These are phyloP conservation scores for Reticulitermes speratus DNA, from an alignment of 1,140 invertebrate species.

Conservation along the genomic window DNA sequence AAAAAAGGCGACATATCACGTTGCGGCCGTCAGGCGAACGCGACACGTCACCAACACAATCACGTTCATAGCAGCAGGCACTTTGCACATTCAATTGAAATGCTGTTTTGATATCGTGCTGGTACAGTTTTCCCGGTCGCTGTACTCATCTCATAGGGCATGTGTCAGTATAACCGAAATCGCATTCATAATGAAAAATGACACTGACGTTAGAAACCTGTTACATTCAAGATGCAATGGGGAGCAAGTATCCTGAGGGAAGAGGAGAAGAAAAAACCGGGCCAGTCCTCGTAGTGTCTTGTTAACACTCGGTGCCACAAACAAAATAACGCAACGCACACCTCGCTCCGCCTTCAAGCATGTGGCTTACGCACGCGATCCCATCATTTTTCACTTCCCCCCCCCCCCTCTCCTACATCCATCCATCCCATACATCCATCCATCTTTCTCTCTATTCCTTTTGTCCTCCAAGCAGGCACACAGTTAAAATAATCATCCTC, in stretches of 20 bases:
- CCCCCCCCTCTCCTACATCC: not conserved
- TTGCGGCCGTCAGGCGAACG: too few species aligned
- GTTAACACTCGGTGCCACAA: constrained; percentile 17
- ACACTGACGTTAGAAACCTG: not conserved
- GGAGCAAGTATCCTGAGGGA: constrained; percentile 6
- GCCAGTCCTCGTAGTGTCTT: constrained; percentile 2
- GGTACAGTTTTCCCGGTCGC: too few species aligned
- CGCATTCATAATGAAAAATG: not conserved
- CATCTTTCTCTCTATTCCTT: not conserved
- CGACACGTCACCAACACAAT: too few species aligned
- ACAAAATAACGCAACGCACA: not conserved
- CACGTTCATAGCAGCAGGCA: too few species aligned
- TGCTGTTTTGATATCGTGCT: too few species aligned
- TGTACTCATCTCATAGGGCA: not conserved
- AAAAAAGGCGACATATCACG: too few species aligned
- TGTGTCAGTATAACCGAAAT: not conserved
- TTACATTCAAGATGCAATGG: not conserved
- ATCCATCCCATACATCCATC: not conserved
- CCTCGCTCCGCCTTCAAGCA: not conserved
- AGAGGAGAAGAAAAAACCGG: not conserved
- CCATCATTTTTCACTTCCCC: constrained; percentile 24
- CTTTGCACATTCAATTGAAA: too few species aligned
- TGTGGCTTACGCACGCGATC: constrained; percentile 26
- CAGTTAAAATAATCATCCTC: constrained; percentile 30
- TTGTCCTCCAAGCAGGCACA: constrained; percentile 6